Percentiles rank a stretch among this genome's conserved stretches.
Conservation (phyloP, 1,140 invertebrate species). For the Holcopasites calliopsidis region DNA sequence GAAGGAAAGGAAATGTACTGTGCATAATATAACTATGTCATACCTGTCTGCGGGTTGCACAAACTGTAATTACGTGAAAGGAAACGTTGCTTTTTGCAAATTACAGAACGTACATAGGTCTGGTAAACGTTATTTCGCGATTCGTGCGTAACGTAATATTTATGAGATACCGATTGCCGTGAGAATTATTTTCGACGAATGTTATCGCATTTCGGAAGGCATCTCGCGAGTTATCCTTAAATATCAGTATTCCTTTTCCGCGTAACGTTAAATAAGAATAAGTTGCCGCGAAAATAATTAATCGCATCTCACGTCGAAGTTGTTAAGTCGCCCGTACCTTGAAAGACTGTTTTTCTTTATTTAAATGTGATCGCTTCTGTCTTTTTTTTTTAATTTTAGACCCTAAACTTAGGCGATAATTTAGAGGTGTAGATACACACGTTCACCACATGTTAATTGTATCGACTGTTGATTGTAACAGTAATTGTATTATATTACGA, state of each 20-base stretch:
- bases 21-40: neutral
- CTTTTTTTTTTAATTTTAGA: conserved; percentile 32
- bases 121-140: conserved; percentile 28
- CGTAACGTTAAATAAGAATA: conserved; percentile 21
- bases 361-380: conserved; percentile 26
- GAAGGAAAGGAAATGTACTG: neutral
- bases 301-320: conserved; percentile 22
- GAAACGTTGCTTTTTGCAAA: neutral
- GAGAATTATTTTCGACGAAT: neutral
- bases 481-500: conserved; percentile 56
- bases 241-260: conserved; percentile 53
- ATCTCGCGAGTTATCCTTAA: conserved; percentile 45
- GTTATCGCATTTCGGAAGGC: neutral
- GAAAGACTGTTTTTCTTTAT: conserved; percentile 63
- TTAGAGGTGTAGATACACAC: conserved; percentile 28
- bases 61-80: neutral
- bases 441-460: conserved; percentile 35
- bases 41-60: conserved; percentile 30
- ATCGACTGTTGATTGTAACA: conserved; percentile 37
- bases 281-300: conserved; percentile 14
- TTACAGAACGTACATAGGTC: conserved; percentile 3
- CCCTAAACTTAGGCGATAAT: conserved; percentile 44
- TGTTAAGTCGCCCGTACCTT: conserved; percentile 39
- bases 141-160: conserved; percentile 7
- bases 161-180: neutral